Base-by-base conservation (phyloP, 1,140 invertebrate species). In the Drosophila tropicalis region DNA sequence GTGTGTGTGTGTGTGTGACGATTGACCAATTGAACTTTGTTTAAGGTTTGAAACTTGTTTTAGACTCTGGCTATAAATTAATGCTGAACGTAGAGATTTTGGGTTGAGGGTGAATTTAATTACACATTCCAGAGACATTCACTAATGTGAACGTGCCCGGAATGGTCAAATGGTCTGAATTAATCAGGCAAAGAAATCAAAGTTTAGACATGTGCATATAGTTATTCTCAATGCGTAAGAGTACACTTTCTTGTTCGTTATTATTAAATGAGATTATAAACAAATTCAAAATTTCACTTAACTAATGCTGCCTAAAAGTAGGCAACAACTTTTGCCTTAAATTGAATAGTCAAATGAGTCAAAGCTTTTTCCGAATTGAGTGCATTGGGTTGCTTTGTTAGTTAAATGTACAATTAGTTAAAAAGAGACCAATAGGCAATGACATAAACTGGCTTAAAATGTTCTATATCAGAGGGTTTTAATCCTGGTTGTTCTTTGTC, bases 71-170 rank as follows among this genome's bases (percentile, higher is more conserved):
- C 61, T 44, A 62, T 47, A 17, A 66, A 57, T 39, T 13, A 22
- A 29, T 32, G 10, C 36, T 39, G 12, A 29, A 5, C 29, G 10
- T 13, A 13, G 36, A 5, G 36, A 13, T 12, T 3, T 3, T 13
- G 36, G 34, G 34, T 9, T 39, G 36, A 60, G 13, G 17, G 47
- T 55, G 41, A 22, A 22, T 13, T 25, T 19, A 67, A 66, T 74
- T 85, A 64, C 39, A 15, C 22, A 81, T 85, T 85, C 81, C 19
- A 63, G 34, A 55, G 65, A 67, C 67, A 85, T 40, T 60, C 64
- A 29, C 5, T 5, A 0, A 29, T 9, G n/a, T 15, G 44, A 34
- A 47, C 76, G 63, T 84, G 81, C 13, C 12, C 22, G 54, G 81
- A 62, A 76, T 81, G 13, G 5, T 6, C 12, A 57, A 79, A 22